Base-by-base conservation (phyloP, 2,888 invertebrate species). In the Archips xylosteana region DNA sequence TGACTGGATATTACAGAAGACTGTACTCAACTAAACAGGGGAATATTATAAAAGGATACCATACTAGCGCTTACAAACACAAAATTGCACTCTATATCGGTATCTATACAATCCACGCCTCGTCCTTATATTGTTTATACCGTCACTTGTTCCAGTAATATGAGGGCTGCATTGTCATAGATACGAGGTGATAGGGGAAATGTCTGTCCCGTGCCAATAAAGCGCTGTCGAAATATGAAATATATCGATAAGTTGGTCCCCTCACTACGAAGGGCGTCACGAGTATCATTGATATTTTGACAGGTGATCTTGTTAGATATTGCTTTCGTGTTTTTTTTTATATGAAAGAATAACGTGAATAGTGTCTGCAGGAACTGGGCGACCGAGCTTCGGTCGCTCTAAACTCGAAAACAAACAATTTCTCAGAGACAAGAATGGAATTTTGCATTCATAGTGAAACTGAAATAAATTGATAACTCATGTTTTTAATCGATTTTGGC, bases 151-250 rank as follows among this genome's bases (percentile, higher is more conserved):
- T 32, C 12, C 32, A 12, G 12, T 32, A 57, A 32, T 32, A 57
- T 9, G 32, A 32, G 57, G 57, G 57, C 15, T 8, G 2, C 15
- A 9, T 32, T 57, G 57, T 57, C 32, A 57, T 10, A 57, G 51
- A 54, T 54, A 75, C 62, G 62, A 57, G 66, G 9, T 54, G 54
- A 54, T 51, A 51, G 54, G 54, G 54, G 49, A 62, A 75, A 72
- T 57, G 62, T 23, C 67, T 6, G 61, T 36, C 57, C 45, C 65
- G 34, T 67, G 72, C 34, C 47, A 62, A 45, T 72, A 23, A 34
- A 32, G 47, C 57, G 54, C 71, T 67, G 42, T 54, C 71, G 67
- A 68, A 72, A 64, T 68, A 72, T 68, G 72, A 67, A 62, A 65
- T 64, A 32, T 60, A 57, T 57, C 57, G 54, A 54, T 23, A 54